Evolutionary conservation across 2,888 invertebrate species (phyloP).

Genomic region (Ectobius pallidus): DNA sequence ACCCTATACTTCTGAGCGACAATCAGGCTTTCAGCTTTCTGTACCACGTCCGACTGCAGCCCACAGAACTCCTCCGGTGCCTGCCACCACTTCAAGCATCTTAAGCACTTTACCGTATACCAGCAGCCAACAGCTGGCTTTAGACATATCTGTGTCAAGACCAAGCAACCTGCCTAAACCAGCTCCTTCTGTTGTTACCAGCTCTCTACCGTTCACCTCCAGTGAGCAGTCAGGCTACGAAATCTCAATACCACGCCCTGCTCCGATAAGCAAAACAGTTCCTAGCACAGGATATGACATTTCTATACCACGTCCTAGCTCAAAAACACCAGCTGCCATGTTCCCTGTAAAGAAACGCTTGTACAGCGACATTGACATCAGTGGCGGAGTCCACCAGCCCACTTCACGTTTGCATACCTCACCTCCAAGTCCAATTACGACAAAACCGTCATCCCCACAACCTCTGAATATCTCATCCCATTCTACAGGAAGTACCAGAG

Average conservation of each 20-base stretch:
- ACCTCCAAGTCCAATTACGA: constrained; percentile 17
- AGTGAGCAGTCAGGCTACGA: not conserved
- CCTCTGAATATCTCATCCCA: not conserved
- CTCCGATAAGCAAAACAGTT: not conserved
- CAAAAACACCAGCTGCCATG: constrained; percentile 53
- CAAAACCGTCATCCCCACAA: not conserved
- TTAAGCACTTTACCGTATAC: not conserved
- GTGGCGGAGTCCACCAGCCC: not conserved
- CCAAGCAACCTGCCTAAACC: constrained; percentile 13
- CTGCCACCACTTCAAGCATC: constrained; percentile 16
- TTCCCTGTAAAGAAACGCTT: constrained; percentile 70
- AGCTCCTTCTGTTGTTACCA: not conserved
- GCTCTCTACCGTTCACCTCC: not conserved
- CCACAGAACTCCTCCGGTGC: not conserved
- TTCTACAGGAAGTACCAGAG: not conserved
- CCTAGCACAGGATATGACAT: constrained; percentile 2
- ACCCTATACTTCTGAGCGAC: not conserved
- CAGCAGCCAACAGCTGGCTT: constrained; percentile 4
- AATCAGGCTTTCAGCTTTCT: constrained; percentile 1
- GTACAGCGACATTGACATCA: constrained; percentile 58
- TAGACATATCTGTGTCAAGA: constrained; percentile 16
- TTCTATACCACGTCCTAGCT: not conserved
- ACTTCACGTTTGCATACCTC: not conserved
- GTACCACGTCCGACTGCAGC: not conserved
- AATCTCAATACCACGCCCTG: constrained; percentile 5